Conservation (phyloP, 1,140 invertebrate species). For the Capitella teleta region DNA sequence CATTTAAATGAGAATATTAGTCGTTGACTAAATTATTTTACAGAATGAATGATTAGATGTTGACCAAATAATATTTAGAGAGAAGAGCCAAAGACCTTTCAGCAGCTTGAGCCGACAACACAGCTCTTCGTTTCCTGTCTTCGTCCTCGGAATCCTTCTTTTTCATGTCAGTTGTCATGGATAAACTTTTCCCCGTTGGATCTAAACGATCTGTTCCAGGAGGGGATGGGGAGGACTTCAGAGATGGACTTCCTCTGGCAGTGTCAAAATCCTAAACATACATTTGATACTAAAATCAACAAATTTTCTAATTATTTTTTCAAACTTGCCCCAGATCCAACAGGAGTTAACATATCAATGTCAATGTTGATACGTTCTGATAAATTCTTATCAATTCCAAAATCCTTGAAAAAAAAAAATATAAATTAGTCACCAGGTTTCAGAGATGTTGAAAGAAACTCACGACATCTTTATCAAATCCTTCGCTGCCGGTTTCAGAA, state of each 20-base stretch:
- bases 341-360: conserved; percentile 4
- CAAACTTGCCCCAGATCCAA: not conserved
- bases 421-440: conserved; percentile 9
- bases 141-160: conserved; percentile 13
- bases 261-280: no score
- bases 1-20: not conserved
- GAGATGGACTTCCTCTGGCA: conserved; percentile 18
- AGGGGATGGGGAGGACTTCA: conserved; percentile 25
- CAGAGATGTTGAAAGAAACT: conserved; percentile 11
- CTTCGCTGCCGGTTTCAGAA: conserved; percentile 31
- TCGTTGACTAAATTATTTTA: not conserved
- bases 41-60: not conserved
- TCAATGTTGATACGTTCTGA: conserved; percentile 25
- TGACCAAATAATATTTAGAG: not conserved
- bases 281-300: not conserved
- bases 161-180: conserved; percentile 1
- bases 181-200: conserved; percentile 6
- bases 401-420: conserved; percentile 23
- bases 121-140: conserved; percentile 25
- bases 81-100: conserved; percentile 22
- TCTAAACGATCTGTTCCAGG: not conserved
- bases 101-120: conserved; percentile 25
- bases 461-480: conserved; percentile 37
- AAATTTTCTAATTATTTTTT: not conserved
- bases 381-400: conserved; percentile 36